Percentiles rank a stretch among this genome's conserved stretches.
Conservation (phyloP, 2,888 invertebrate species). For the Incurvaria masculella region DNA sequence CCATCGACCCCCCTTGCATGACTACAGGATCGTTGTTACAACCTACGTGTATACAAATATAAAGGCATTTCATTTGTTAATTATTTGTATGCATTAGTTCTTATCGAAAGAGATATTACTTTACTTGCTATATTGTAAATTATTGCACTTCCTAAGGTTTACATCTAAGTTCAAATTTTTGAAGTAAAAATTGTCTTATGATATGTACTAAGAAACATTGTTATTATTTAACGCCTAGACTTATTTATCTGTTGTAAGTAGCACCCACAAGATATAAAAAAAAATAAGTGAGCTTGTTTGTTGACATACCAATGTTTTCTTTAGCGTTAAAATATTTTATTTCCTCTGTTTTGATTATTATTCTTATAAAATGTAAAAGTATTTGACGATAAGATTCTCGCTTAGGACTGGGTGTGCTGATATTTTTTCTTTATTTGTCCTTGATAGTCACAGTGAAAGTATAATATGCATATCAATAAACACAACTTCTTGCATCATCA, state of each 20-base stretch:
- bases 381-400: background rate
- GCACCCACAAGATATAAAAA: background rate
- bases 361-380: background rate
- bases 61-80: background rate
- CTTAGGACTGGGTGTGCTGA: background rate
- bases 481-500: too few relatives aligned
- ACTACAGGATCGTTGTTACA: background rate
- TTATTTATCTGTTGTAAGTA: background rate
- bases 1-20: constrained; percentile 31
- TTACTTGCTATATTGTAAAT: background rate
- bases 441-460: too few relatives aligned
- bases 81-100: background rate
- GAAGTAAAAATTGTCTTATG: background rate
- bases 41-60: background rate
- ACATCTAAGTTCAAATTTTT: background rate
- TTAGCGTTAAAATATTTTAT: background rate
- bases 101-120: background rate
- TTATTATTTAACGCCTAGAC: background rate
- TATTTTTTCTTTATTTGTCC: too few relatives aligned
- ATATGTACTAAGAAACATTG: background rate
- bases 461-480: too few relatives aligned
- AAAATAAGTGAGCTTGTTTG: background rate
- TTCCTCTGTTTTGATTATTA: background rate
- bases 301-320: background rate
- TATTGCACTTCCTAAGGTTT: background rate